These are phyloP conservation scores for Eulithis testata DNA, from an alignment of 2,888 invertebrate genomes.

Conservation along the genomic window DNA sequence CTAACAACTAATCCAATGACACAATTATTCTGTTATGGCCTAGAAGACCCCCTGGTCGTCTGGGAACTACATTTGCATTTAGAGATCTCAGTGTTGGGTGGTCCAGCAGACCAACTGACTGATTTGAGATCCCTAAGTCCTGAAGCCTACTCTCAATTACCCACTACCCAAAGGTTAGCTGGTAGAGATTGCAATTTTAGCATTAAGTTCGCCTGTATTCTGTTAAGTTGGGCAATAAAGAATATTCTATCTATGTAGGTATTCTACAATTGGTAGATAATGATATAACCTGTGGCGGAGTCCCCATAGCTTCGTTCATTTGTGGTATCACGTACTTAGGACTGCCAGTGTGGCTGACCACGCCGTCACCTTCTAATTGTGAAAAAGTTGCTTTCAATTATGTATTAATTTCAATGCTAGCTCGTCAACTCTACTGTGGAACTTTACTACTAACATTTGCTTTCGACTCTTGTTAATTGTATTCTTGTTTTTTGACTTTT, in stretches of 20 bases:
- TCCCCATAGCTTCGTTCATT: constrained; percentile 68
- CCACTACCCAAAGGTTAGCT: too few species aligned
- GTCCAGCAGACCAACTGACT: too few species aligned
- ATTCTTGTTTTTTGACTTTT: not conserved
- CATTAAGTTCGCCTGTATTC: too few species aligned
- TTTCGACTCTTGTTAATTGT: not conserved
- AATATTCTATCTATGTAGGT: not conserved
- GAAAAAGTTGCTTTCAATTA: constrained; percentile 22
- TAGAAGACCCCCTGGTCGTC: too few species aligned
- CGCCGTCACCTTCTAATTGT: constrained; percentile 72
- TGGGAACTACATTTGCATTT: too few species aligned
- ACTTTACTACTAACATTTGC: not conserved
- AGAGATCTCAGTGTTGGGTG: too few species aligned
- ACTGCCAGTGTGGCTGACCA: constrained; percentile 67
- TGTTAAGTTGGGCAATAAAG: too few species aligned
- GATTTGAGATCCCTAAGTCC: too few species aligned
- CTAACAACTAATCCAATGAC: too few species aligned
- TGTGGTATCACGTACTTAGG: constrained; percentile 73
- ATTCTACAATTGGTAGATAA: not conserved
- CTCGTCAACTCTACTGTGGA: not conserved
- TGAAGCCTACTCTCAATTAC: too few species aligned
- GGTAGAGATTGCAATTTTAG: too few species aligned
- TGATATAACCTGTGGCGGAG: constrained; percentile 61
- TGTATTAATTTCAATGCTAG: not conserved
- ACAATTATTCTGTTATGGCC: too few species aligned